phyloP scores from a whole-genome alignment of 2,888 invertebrate genomes.

The Nasonia oneida region DNA sequence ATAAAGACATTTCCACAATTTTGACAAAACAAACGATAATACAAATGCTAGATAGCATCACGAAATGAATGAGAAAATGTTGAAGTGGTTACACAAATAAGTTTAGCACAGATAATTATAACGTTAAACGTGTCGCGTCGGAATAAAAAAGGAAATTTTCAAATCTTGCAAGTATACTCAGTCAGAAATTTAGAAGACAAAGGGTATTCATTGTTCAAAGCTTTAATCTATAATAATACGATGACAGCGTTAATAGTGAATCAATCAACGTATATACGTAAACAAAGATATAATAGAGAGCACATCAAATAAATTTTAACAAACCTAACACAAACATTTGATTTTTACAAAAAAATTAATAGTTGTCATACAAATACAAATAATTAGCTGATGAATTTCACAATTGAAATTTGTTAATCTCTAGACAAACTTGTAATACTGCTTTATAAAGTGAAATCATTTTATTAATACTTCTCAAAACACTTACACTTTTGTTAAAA shows the following conservation, averaged over 20 bases:
- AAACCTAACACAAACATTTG: neutral
- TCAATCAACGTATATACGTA: neutral
- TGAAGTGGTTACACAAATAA: constrained; percentile 60
- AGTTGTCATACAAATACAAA: neutral
- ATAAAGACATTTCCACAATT: constrained; percentile 52
- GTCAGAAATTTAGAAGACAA: constrained; percentile 5
- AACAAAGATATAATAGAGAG: constrained; percentile 26
- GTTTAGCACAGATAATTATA: constrained; percentile 36
- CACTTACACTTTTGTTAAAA: neutral
- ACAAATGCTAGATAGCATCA: constrained; percentile 34
- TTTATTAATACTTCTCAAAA: neutral
- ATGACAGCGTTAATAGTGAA: neutral
- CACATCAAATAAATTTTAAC: neutral
- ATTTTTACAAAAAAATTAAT: neutral
- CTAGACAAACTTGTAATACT: neutral
- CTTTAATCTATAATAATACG: neutral
- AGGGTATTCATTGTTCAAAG: neutral
- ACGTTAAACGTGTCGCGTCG: constrained; percentile 10
- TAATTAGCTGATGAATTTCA: neutral
- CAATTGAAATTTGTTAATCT: neutral
- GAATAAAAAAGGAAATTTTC: neutral
- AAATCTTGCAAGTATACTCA: constrained; percentile 2
- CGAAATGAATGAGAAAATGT: constrained; percentile 39
- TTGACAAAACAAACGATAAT: constrained; percentile 35
- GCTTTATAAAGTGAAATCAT: neutral